Conservation (phyloP, 1,140 invertebrate species). For the Neotoxoptera formosana region DNA sequence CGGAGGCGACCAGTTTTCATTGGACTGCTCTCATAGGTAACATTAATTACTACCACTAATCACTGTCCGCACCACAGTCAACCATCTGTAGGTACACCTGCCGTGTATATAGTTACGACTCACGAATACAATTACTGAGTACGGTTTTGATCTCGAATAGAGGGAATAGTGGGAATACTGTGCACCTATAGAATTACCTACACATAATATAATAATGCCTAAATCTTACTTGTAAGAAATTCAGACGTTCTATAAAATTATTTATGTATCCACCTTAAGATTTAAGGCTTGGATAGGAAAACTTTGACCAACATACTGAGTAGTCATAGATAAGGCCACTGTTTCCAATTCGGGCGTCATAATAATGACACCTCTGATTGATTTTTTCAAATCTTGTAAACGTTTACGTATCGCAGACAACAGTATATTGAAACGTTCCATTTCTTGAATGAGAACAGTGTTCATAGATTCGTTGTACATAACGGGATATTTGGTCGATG, state of each 20-base stretch:
- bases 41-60: no score
- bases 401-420: conserved; percentile 71
- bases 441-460: conserved; percentile 91
- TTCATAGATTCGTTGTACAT: conserved; percentile 92
- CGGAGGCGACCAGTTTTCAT: not conserved
- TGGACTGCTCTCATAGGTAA: not conserved
- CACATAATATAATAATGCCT: not conserved
- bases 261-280: conserved; percentile 83
- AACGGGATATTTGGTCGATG: conserved; percentile 78
- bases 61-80: no score
- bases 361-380: conserved; percentile 84
- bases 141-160: no score
- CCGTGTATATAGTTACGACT: no score
- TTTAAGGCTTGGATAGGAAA: conserved; percentile 91
- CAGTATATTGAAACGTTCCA: conserved; percentile 87
- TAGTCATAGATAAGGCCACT: conserved; percentile 74
- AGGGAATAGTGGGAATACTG: not conserved
- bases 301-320: conserved; percentile 79
- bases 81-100: no score
- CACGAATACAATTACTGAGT: no score
- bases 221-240: conserved; percentile 70
- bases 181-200: no score
- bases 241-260: conserved; percentile 82
- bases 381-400: conserved; percentile 78
- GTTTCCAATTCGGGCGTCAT: conserved; percentile 85